These are phyloP conservation scores for Zaprionus ghesquierei DNA, from an alignment of 1,140 invertebrate species.

Conservation along the genomic window DNA sequence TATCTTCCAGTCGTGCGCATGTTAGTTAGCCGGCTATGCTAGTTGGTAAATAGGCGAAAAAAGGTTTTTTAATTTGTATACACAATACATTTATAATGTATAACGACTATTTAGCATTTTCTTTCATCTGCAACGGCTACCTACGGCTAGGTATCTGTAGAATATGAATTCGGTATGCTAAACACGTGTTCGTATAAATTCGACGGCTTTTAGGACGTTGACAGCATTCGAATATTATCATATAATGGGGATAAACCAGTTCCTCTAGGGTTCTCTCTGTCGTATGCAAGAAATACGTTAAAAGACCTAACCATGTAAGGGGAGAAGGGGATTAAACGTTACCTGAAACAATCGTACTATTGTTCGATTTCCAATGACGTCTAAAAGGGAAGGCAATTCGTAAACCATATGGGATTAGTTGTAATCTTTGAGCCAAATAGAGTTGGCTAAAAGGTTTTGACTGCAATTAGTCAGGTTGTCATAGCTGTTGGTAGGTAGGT, in stretches of 20 bases:
- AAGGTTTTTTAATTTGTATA: neutral
- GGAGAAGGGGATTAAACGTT: neutral
- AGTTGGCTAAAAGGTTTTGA: constrained; percentile 19
- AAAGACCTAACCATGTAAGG: neutral
- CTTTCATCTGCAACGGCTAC: constrained; percentile 35
- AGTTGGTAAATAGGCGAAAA: neutral
- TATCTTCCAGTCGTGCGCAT: neutral
- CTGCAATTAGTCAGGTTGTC: constrained; percentile 10
- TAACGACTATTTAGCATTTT: constrained; percentile 26
- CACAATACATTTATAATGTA: neutral
- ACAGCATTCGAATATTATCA: constrained; percentile 49
- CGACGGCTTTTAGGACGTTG: constrained; percentile 56
- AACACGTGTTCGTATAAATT: constrained; percentile 61
- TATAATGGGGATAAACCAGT: constrained; percentile 58
- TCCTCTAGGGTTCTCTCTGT: constrained; percentile 12
- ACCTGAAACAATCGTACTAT: constrained; percentile 2
- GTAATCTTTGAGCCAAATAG: constrained; percentile 20
- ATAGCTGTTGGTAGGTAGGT: neutral
- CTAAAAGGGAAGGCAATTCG: neutral
- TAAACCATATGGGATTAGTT: constrained; percentile 9
- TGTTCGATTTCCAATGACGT: neutral
- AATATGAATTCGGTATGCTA: constrained; percentile 41
- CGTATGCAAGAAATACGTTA: neutral
- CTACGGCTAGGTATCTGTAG: constrained; percentile 4
- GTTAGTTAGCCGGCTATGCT: neutral